phyloP scores from a whole-genome alignment of 2,797 vertebrate genomes.

The Hypotaenidia okinawae region DNA sequence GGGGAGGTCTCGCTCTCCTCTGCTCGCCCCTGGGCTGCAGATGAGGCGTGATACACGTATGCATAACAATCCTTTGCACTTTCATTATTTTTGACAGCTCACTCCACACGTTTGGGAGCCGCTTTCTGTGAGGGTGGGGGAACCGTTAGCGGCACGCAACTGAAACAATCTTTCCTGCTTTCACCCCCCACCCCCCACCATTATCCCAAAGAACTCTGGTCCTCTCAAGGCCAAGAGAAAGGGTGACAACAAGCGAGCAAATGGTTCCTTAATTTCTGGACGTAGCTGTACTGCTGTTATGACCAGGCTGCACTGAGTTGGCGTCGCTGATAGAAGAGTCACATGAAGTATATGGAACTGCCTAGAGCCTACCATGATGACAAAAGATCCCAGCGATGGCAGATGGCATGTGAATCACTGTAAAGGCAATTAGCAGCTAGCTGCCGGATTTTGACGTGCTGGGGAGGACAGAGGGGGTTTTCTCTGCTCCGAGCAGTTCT shows the following conservation, averaged over 20 bases:
- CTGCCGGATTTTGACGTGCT: slow-evolving; percentile 60
- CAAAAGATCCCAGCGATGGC: slow-evolving; percentile 63
- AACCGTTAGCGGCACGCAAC: not conserved
- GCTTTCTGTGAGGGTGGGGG: not conserved
- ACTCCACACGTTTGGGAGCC: not conserved
- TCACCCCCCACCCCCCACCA: too few relatives aligned
- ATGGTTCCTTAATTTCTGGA: not conserved
- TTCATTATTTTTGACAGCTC: not conserved
- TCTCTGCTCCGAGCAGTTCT: slow-evolving; percentile 53
- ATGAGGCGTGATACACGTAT: not conserved
- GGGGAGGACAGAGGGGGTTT: slow-evolving; percentile 45
- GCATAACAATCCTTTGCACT: not conserved
- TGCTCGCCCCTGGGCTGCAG: not conserved
- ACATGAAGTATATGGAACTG: slow-evolving; percentile 22
- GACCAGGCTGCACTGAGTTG: not conserved
- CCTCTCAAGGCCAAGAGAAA: not conserved
- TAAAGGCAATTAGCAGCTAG: slow-evolving; percentile 70
- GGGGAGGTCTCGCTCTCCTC: not conserved
- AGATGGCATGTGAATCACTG: slow-evolving; percentile 74
- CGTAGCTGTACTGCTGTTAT: not conserved
- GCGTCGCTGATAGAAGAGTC: slow-evolving; percentile 39
- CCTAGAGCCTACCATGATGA: slow-evolving; percentile 30
- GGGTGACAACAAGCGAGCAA: not conserved
- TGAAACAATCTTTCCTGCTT: not conserved
- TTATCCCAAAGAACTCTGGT: not conserved